Evolutionary conservation across 2,888 invertebrate genomes (phyloP).

Genomic region (Muschampia plurimacula): DNA sequence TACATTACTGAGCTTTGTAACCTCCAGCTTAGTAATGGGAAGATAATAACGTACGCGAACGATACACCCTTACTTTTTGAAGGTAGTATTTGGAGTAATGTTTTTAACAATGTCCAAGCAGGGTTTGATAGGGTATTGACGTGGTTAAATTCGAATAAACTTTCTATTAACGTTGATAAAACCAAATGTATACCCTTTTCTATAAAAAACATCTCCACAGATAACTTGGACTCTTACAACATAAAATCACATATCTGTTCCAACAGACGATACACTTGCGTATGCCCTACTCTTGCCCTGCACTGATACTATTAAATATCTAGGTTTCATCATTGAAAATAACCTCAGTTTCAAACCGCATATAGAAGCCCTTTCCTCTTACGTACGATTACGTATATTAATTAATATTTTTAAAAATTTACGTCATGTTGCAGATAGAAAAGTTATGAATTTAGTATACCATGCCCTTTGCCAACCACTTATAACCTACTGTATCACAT

Average conservation of each 20-base stretch:
- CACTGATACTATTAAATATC: not conserved
- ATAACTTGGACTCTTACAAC: not conserved
- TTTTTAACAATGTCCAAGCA: not conserved
- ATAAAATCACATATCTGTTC: not conserved
- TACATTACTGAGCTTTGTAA: too few species aligned
- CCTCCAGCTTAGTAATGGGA: too few species aligned
- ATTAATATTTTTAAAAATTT: not conserved
- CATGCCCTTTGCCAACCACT: not conserved
- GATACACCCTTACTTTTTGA: too few species aligned
- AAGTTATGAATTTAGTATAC: not conserved
- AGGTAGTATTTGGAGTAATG: too few species aligned
- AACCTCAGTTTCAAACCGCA: not conserved
- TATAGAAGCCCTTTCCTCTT: not conserved
- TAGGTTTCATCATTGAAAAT: not conserved
- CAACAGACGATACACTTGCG: not conserved
- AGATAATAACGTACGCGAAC: too few species aligned
- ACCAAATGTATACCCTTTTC: slow-evolving; percentile 7
- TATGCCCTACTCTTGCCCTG: not conserved
- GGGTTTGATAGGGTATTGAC: not conserved
- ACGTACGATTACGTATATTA: not conserved
- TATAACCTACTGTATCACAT: not conserved
- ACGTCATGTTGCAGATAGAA: not conserved
- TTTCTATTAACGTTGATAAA: slow-evolving; percentile 11
- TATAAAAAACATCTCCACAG: not conserved
- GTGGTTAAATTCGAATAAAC: not conserved